Conservation (phyloP, 2,113 vertebrate species). For the Corydoras sp. region DNA sequence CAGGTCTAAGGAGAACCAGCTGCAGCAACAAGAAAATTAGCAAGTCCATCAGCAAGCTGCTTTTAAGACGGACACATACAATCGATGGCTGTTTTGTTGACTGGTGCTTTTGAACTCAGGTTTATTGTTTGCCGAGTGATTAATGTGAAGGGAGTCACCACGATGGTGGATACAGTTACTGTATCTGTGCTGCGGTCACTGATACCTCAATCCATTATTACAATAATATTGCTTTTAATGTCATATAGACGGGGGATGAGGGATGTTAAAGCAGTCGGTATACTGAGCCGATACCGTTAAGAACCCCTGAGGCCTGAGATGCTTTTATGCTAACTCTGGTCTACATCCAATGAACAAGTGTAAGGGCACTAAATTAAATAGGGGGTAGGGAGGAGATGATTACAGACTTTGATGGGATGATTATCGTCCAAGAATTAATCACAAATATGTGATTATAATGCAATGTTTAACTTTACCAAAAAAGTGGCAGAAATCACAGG, state of each 20-base stretch:
- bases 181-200: constrained; percentile 34
- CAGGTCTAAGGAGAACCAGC: constrained; percentile 24
- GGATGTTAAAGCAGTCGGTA: not conserved
- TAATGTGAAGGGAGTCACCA: constrained; percentile 25
- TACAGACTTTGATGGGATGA: too few species aligned
- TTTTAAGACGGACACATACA: constrained; percentile 8
- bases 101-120: constrained; percentile 19
- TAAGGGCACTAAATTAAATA: too few species aligned
- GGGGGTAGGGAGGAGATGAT: too few species aligned
- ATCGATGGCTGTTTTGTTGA: constrained; percentile 21
- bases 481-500: too few species aligned
- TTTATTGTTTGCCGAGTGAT: constrained; percentile 31
- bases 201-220: constrained; percentile 34
- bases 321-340: not conserved
- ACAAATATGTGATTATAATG: too few species aligned
- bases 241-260: constrained; percentile 17
- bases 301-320: not conserved
- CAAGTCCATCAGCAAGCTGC: not conserved
- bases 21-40: constrained; percentile 19
- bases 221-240: constrained; percentile 13
- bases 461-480: too few species aligned
- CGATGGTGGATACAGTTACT: constrained; percentile 28
- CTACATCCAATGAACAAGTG: not conserved
- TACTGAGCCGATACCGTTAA: not conserved
- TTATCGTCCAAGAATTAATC: too few species aligned